phyloP scores from a whole-genome alignment of 1,140 invertebrate genomes.

The Lysiphlebus fabarum region DNA sequence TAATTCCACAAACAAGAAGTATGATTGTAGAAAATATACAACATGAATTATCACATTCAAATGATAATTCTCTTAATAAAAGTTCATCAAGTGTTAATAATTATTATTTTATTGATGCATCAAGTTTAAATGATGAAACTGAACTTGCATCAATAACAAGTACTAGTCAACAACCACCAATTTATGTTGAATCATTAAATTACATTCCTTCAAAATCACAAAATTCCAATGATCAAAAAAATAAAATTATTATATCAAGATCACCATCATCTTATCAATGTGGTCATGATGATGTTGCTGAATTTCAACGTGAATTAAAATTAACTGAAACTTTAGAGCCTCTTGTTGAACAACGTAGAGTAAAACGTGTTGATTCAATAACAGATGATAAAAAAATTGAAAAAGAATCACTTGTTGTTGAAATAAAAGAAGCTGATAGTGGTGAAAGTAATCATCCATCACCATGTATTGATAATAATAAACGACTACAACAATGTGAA shows the following conservation, averaged over 20 bases:
- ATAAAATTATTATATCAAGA: slow-evolving; percentile 5
- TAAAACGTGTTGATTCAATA: slow-evolving; percentile 35
- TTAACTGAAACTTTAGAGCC: slow-evolving; percentile 41
- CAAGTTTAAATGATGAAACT: slow-evolving; percentile 66
- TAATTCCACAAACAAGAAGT: slow-evolving; percentile 24
- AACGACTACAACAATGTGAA: slow-evolving; percentile 26
- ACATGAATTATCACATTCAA: slow-evolving; percentile 22
- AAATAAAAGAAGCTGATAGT: slow-evolving; percentile 52
- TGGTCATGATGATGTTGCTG: slow-evolving; percentile 35
- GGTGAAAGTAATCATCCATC: slow-evolving; percentile 50
- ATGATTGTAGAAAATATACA: slow-evolving; percentile 19
- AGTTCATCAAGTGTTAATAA: slow-evolving; percentile 44
- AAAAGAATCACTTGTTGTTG: slow-evolving; percentile 47
- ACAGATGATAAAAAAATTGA: slow-evolving; percentile 34
- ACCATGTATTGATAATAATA: slow-evolving; percentile 48
- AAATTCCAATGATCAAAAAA: slow-evolving; percentile 20
- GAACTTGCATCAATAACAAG: slow-evolving; percentile 40
- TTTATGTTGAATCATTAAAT: slow-evolving; percentile 4
- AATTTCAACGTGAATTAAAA: slow-evolving; percentile 41
- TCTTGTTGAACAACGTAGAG: slow-evolving; percentile 34
- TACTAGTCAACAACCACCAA: slow-evolving; percentile 13
- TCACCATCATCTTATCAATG: slow-evolving; percentile 30
- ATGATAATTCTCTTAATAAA: slow-evolving; percentile 26
- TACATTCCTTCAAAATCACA: slow-evolving; percentile 26
- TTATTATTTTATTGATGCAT: slow-evolving; percentile 72